These are phyloP conservation scores for Vanessa tameamea DNA, from an alignment of 1,140 invertebrate species.

Conservation along the genomic window DNA sequence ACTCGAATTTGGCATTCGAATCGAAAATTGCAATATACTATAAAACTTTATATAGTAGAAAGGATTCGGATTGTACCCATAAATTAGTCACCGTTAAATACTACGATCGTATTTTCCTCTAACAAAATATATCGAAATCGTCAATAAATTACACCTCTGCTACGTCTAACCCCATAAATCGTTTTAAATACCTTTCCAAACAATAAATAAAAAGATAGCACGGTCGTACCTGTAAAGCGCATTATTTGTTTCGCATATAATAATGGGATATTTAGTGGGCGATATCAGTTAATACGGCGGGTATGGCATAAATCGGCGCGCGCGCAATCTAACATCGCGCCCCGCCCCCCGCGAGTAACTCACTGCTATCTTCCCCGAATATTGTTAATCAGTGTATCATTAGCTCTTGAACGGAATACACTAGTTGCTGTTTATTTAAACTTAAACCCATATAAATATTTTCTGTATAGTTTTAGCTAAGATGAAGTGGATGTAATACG, in stretches of 20 bases:
- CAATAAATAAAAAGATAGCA: slow-evolving; percentile 66
- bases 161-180: slow-evolving; percentile 45
- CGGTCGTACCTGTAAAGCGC: slow-evolving; percentile 51
- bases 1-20: too few species aligned
- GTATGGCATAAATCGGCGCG: slow-evolving; percentile 71
- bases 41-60: not conserved
- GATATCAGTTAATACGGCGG: slow-evolving; percentile 75
- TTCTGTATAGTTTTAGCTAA: not conserved
- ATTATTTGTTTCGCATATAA: slow-evolving; percentile 78
- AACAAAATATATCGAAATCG: slow-evolving; percentile 26
- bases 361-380: slow-evolving; percentile 76
- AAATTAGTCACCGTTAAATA: slow-evolving; percentile 1
- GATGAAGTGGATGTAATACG: too few species aligned
- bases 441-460: not conserved
- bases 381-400: slow-evolving; percentile 80
- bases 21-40: not conserved
- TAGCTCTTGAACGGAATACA: slow-evolving; percentile 58
- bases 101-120: slow-evolving; percentile 23
- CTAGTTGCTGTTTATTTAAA: slow-evolving; percentile 39
- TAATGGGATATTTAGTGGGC: slow-evolving; percentile 76
- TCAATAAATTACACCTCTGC: slow-evolving; percentile 26
- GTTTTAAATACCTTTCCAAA: slow-evolving; percentile 61
- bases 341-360: slow-evolving; percentile 70
- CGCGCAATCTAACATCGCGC: slow-evolving; percentile 69
- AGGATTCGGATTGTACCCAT: not conserved